Evolutionary conservation across 2,888 invertebrate genomes (phyloP).

Genomic region (Drosophila nigricruria): DNA sequence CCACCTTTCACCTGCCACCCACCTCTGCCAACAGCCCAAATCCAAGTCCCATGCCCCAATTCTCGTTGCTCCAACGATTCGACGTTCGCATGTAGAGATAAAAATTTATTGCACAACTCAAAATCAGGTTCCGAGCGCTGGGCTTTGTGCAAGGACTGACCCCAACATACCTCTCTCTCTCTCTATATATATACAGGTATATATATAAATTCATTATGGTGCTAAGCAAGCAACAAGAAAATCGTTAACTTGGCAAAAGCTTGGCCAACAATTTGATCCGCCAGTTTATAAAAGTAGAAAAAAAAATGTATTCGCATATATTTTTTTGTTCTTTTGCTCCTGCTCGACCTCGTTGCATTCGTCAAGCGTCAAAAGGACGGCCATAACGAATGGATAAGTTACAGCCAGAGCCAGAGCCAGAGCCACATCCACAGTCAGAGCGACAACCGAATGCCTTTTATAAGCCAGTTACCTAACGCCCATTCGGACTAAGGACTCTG

Average conservation of each 20-base stretch:
- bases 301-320: slow-evolving; percentile 31
- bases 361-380: slow-evolving; percentile 62
- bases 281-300: slow-evolving; percentile 19
- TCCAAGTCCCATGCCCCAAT: slow-evolving; percentile 9
- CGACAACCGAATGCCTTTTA: slow-evolving; percentile 28
- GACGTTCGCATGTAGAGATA: slow-evolving; percentile 77
- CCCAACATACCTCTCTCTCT: slow-evolving; percentile 37
- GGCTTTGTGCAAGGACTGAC: slow-evolving; percentile 32
- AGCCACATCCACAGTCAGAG: background rate
- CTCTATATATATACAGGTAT: background rate
- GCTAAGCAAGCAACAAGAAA: slow-evolving; percentile 54
- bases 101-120: slow-evolving; percentile 81
- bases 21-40: slow-evolving; percentile 17
- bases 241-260: slow-evolving; percentile 68
- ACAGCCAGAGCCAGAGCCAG: slow-evolving; percentile 8
- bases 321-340: slow-evolving; percentile 7
- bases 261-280: slow-evolving; percentile 46
- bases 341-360: slow-evolving; percentile 71
- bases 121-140: slow-evolving; percentile 61
- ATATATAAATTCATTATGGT: slow-evolving; percentile 62
- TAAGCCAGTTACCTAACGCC: slow-evolving; percentile 41
- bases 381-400: slow-evolving; percentile 59
- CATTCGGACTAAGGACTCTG: slow-evolving; percentile 16
- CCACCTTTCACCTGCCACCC: background rate
- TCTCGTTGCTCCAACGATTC: slow-evolving; percentile 28